Evolutionary conservation across 1,140 invertebrate genomes (phyloP).

Genomic region (Microvelia longipes): DNA sequence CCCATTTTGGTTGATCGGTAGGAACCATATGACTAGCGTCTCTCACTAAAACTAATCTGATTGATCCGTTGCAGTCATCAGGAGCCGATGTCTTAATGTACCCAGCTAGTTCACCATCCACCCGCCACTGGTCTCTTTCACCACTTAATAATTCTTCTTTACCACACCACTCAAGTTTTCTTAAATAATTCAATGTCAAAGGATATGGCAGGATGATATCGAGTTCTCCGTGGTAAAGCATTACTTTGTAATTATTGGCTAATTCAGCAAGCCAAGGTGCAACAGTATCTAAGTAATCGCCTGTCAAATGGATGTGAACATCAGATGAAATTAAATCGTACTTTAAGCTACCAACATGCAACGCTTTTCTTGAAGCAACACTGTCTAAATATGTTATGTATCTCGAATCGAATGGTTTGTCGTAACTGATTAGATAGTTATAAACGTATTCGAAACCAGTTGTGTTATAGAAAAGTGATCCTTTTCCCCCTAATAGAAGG

Average conservation of each 20-base stretch:
- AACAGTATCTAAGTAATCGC: conserved; percentile 71
- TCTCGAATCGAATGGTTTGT: conserved; percentile 4
- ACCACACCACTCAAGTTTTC: conserved; percentile 45
- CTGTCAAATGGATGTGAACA: conserved; percentile 51
- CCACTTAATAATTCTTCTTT: conserved; percentile 46
- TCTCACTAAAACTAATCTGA: conserved; percentile 60
- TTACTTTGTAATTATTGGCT: conserved; percentile 45
- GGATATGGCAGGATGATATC: conserved; percentile 74
- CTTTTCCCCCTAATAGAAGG: too few relatives aligned
- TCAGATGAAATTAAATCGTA: conserved; percentile 25
- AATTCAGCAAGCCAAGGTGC: conserved; percentile 57
- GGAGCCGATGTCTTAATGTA: conserved; percentile 28
- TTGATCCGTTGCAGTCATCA: conserved; percentile 60
- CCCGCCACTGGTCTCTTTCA: conserved; percentile 28
- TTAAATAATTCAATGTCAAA: conserved; percentile 49
- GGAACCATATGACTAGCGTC: conserved; percentile 76
- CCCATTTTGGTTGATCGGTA: conserved; percentile 61
- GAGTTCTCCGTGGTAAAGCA: conserved; percentile 59
- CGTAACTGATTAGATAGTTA: conserved; percentile 46
- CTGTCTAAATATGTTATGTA: conserved; percentile 42
- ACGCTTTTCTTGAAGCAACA: conserved; percentile 43
- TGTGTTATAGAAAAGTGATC: conserved; percentile 64
- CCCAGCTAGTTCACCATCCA: conserved; percentile 17
- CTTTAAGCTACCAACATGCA: conserved; percentile 66
- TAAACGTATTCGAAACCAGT: conserved; percentile 66